Percentiles rank a stretch among this genome's conserved stretches.
phyloP scores from a whole-genome alignment of 2,113 vertebrate genomes.

The Crotophaga sulcirostris region DNA sequence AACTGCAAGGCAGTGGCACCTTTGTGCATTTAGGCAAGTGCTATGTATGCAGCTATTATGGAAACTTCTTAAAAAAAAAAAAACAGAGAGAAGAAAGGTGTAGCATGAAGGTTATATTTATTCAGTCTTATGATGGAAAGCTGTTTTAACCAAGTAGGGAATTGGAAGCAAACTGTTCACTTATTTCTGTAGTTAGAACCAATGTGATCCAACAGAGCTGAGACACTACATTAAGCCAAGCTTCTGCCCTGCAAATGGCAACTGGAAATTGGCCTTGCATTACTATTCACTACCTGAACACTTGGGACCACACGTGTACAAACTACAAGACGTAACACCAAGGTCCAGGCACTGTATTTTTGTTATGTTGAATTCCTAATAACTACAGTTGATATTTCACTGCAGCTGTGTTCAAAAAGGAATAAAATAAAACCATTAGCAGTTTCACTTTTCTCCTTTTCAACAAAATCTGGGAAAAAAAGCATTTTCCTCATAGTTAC shows the following conservation, averaged over 20 bases:
- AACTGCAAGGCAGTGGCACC: neutral
- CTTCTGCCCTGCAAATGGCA: neutral
- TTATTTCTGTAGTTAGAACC: neutral
- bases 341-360: neutral
- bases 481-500: neutral
- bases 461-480: neutral
- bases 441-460: neutral
- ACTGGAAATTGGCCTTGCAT: neutral
- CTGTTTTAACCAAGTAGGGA: neutral
- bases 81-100: neutral
- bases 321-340: neutral
- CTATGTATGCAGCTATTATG: accelerated
- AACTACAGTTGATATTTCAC: neutral
- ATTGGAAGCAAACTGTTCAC: neutral
- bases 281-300: neutral
- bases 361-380: neutral
- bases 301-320: neutral
- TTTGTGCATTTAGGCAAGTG: neutral
- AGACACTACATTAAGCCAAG: neutral
- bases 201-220: neutral
- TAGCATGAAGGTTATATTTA: neutral
- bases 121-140: neutral
- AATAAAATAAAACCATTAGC: neutral
- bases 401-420: neutral
- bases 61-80: neutral